phyloP scores from a whole-genome alignment of 2,888 invertebrate genomes.

The Sarcophaga caerulescens region DNA sequence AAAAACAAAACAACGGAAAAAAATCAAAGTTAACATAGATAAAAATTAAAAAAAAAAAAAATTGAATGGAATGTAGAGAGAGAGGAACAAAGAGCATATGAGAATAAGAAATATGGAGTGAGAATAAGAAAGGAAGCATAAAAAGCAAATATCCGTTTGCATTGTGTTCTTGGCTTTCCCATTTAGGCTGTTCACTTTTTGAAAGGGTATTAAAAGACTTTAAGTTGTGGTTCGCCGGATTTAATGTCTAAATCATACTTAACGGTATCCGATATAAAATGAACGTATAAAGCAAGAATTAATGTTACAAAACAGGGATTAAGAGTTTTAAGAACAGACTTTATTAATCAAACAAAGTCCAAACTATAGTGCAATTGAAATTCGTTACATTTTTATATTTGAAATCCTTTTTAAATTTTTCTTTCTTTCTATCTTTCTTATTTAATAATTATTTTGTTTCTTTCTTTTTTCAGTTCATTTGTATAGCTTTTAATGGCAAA shows the following conservation, averaged over 20 bases:
- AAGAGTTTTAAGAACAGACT: too few relatives aligned
- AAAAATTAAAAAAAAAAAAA: slow-evolving; percentile 4
- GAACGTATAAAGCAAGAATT: background rate
- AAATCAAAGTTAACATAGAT: slow-evolving; percentile 27
- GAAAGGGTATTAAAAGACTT: slow-evolving; percentile 12
- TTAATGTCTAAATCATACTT: background rate
- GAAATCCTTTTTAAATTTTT: background rate
- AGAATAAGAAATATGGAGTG: background rate
- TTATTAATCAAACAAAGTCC: too few relatives aligned
- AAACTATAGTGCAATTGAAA: too few relatives aligned
- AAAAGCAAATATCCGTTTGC: slow-evolving; percentile 30
- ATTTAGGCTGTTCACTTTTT: slow-evolving; percentile 27
- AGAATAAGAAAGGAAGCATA: background rate
- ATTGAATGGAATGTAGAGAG: too few relatives aligned
- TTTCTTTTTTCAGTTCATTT: background rate
- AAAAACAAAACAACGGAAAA: background rate
- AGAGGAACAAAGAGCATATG: too few relatives aligned
- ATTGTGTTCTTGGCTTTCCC: slow-evolving; percentile 9
- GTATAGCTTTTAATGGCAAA: slow-evolving; percentile 57
- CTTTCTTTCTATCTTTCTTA: background rate
- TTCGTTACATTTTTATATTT: background rate
- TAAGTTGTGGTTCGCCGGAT: background rate
- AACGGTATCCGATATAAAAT: background rate
- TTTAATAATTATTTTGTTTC: background rate
- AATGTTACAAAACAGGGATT: too few relatives aligned